Evolutionary conservation across 2,113 vertebrate genomes (phyloP).

Genomic region (Sebastes fasciatus): DNA sequence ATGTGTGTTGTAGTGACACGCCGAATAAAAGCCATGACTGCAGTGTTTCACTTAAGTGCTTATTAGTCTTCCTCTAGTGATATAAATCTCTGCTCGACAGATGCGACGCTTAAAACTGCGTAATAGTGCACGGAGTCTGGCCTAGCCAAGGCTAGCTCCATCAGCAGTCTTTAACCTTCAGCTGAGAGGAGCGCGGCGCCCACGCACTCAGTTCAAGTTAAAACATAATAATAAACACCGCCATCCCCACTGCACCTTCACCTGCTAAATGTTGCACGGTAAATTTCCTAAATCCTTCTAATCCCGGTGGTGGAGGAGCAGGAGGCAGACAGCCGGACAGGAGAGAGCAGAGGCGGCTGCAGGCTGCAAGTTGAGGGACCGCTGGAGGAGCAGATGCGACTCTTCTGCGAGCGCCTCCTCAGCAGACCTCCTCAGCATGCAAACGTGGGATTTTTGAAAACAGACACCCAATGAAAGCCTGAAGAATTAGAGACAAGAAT

Average conservation of each 20-base stretch:
- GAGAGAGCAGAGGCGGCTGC: slow-evolving; percentile 18
- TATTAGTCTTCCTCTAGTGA: not conserved
- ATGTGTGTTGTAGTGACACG: not conserved
- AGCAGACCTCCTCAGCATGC: no score
- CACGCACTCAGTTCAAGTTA: slow-evolving; percentile 55
- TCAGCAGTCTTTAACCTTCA: slow-evolving; percentile 82
- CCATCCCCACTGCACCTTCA: slow-evolving; percentile 36
- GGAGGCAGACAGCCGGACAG: slow-evolving; percentile 35
- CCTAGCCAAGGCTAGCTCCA: slow-evolving; percentile 76
- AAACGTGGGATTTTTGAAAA: no score
- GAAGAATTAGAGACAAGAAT: not conserved
- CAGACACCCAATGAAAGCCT: not conserved
- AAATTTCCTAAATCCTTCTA: slow-evolving; percentile 14
- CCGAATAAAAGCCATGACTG: not conserved
- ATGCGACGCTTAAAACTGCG: slow-evolving; percentile 29
- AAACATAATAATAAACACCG: not conserved
- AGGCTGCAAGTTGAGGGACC: slow-evolving; percentile 68
- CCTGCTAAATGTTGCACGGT: slow-evolving; percentile 5
- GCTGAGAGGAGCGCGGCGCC: slow-evolving; percentile 57
- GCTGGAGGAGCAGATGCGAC: slow-evolving; percentile 72
- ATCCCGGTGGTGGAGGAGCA: not conserved
- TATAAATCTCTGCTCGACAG: not conserved
- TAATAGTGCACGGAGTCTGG: slow-evolving; percentile 63
- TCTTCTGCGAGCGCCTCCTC: slow-evolving; percentile 39
- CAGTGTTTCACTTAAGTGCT: not conserved